These are phyloP conservation scores for Haliclystus octoradiatus DNA, from an alignment of 30 jellyfish, hydroid and myxozoan genomes.

Conservation along the genomic window DNA sequence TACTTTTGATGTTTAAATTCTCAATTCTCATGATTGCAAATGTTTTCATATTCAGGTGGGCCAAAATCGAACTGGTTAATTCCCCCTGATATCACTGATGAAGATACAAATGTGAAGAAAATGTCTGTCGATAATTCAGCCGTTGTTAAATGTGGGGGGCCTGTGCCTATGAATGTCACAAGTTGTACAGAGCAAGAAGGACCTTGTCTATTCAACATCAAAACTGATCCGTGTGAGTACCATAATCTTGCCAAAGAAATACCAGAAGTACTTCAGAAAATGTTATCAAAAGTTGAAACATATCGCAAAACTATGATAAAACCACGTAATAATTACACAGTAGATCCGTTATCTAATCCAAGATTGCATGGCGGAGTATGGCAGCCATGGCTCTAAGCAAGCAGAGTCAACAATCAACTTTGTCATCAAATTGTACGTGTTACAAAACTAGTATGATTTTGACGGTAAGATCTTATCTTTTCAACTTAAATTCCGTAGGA, in stretches of 20 bases:
- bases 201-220: conserved; percentile 57
- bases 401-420: too few relatives aligned
- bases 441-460: too few relatives aligned
- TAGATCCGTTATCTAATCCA: conserved; percentile 65
- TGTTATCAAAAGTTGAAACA: too few relatives aligned
- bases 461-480: too few relatives aligned
- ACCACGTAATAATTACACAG: conserved; percentile 41
- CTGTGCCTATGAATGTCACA: conserved; percentile 39
- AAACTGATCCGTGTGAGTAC: conserved; percentile 77
- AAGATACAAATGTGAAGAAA: neutral
- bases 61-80: too few relatives aligned
- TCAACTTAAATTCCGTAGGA: too few relatives aligned
- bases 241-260: conserved; percentile 38
- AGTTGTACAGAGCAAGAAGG: conserved; percentile 40
- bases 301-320: conserved; percentile 29
- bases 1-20: too few relatives aligned
- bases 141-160: conserved; percentile 47
- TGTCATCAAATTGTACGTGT: too few relatives aligned
- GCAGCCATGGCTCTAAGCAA: conserved; percentile 95
- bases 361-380: conserved; percentile 76
- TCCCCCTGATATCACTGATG: conserved; percentile 73
- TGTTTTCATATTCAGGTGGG: too few relatives aligned
- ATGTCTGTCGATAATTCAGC: conserved; percentile 12
- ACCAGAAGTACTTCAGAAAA: conserved; percentile 33
- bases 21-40: too few relatives aligned